Evolutionary conservation across 2,797 vertebrate species (phyloP).

Genomic region (Poliocrania exsul): DNA sequence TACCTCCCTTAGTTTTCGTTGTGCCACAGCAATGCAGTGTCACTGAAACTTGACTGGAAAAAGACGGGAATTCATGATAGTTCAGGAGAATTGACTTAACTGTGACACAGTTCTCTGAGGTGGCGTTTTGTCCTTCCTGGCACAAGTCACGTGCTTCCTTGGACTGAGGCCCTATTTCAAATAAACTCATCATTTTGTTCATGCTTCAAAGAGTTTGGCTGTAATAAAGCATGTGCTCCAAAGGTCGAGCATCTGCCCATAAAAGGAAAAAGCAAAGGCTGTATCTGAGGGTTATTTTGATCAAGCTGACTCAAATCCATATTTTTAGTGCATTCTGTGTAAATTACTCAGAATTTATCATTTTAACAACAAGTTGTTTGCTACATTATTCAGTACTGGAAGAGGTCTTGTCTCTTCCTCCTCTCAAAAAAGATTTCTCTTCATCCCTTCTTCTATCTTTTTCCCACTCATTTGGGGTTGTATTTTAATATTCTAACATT

Average conservation of each 20-base stretch:
- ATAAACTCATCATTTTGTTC: conserved; percentile 50
- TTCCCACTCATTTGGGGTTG: not conserved
- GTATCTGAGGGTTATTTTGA: conserved; percentile 57
- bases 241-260: conserved; percentile 53
- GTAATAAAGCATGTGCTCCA: conserved; percentile 56
- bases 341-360: conserved; percentile 55
- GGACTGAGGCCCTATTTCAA: conserved; percentile 42
- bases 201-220: conserved; percentile 54
- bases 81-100: not conserved
- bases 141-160: conserved; percentile 8
- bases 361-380: conserved; percentile 41
- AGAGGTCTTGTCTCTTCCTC: not conserved
- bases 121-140: conserved; percentile 5
- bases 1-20: not conserved
- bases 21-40: not conserved
- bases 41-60: not conserved
- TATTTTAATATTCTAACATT: conserved; percentile 28
- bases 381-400: conserved; percentile 1
- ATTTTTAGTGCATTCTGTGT: conserved; percentile 69
- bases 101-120: not conserved
- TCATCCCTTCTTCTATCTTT: not conserved
- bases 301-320: conserved; percentile 69
- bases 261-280: conserved; percentile 62
- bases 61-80: not conserved
- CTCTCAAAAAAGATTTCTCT: not conserved